Evolutionary conservation across 2,797 vertebrate species (phyloP), one percentile per base, ranked within the genome.

Genomic region (Notoglanidium macrostoma): DNA sequence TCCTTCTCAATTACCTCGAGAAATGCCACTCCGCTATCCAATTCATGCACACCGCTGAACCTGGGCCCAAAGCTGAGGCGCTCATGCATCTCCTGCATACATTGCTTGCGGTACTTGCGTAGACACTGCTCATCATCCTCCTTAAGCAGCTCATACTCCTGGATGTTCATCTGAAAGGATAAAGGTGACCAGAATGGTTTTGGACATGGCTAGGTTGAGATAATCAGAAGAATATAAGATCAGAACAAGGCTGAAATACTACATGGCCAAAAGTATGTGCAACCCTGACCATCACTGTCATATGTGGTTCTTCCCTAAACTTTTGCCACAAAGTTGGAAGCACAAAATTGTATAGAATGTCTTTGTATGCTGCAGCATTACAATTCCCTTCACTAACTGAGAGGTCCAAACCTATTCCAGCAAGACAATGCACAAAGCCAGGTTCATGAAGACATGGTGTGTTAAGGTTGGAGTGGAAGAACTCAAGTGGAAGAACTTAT

Each of bases 51-150:
- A 0, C 95, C 95, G 77, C 97, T 97, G 0, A 99, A 98, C 87
- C 93, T 97, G 0, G 98, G 98, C 87, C 98, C 98, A 14, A 99
- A 98, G 90, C 98, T 99, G 91, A 99, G 95, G 90, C 96, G 96
- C 90, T 98, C 96, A 26, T 98, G 98, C 98, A 99, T 99, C 84
- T 98, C 97, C 93, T 97, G 96, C 98, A 99, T 99, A 90, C 98
- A 98, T n/a, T 95, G 96, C 87, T 95, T 96, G 68, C 98, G 97
- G 92, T 99, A 99, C 90, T 96, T 96, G 86, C 96, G 97, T 32
- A 99, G 94, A 90, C 97, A 97, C 0, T 93, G 95, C 86, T 99
- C 98, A 21, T 99, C 98, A 88, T 99, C 98, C 26, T 96, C 96
- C 0, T 98, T 96, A 0, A 98, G 96, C 85, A 99, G 65, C 84